phyloP scores from a whole-genome alignment of 2,797 vertebrate genomes.

The Vireo griseus region DNA sequence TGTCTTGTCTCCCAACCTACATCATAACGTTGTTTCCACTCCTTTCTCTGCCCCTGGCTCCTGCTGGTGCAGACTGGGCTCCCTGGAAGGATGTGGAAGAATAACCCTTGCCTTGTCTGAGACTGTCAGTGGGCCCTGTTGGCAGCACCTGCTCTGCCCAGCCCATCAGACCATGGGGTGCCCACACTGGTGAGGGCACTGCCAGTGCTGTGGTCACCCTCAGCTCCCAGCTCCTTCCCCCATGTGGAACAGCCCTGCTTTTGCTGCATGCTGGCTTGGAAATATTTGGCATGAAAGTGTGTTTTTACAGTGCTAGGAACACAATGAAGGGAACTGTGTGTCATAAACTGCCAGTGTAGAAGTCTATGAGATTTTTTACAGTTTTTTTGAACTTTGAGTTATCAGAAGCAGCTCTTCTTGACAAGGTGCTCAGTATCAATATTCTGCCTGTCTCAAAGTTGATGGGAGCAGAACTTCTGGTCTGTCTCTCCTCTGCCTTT shows the following conservation, averaged over 20 bases:
- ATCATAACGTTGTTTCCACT: background rate
- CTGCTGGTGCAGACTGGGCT: background rate
- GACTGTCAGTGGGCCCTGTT: background rate
- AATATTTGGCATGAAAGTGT: background rate
- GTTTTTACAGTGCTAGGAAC: background rate
- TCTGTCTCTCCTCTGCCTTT: background rate
- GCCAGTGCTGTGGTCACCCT: background rate
- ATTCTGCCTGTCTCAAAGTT: background rate
- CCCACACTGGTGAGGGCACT: background rate
- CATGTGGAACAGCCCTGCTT: background rate
- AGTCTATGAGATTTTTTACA: background rate
- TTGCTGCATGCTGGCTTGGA: background rate
- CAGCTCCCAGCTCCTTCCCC: background rate
- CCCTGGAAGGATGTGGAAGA: background rate
- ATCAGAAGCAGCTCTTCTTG: background rate
- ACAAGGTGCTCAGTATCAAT: background rate
- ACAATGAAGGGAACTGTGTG: background rate
- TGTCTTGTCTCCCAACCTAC: background rate
- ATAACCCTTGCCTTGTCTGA: background rate
- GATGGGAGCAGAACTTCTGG: background rate
- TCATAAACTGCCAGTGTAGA: background rate
- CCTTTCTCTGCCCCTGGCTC: background rate
- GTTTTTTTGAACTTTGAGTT: background rate
- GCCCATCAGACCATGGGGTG: rapidly evolving
- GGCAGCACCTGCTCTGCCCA: background rate